These are phyloP conservation scores for Sclerodermus sp. DNA, from an alignment of 2,888 invertebrate genomes.

Conservation along the genomic window DNA sequence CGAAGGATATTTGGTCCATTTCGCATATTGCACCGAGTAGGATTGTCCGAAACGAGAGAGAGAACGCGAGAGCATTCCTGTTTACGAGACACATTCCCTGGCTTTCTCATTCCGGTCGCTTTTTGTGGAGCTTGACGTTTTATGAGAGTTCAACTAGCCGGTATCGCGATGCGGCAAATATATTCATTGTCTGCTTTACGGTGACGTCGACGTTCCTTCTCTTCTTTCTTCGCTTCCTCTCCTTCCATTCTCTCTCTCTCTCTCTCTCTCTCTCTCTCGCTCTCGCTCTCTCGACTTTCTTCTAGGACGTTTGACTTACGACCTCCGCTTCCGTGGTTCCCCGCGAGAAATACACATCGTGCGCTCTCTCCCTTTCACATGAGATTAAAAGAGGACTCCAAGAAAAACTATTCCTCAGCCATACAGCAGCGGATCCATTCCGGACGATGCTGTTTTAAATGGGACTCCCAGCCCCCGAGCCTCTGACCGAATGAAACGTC, in stretches of 20 bases:
- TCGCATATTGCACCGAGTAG: too few species aligned
- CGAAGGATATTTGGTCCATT: too few species aligned
- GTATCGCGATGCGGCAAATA: not conserved
- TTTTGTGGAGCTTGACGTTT: not conserved
- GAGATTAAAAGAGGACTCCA: too few species aligned
- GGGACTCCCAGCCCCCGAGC: too few species aligned
- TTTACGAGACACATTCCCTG: not conserved
- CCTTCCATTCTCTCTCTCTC: not conserved
- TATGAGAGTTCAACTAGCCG: not conserved
- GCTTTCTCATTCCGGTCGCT: not conserved
- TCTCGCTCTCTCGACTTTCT: not conserved
- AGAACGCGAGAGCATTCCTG: too few species aligned
- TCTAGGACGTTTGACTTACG: not conserved
- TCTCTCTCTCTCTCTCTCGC: not conserved
- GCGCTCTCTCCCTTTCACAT: not conserved
- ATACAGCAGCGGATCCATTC: too few species aligned
- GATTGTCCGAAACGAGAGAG: too few species aligned
- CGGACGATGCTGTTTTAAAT: too few species aligned
- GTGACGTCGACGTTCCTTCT: not conserved
- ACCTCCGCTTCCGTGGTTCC: not conserved
- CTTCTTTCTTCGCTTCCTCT: not conserved
- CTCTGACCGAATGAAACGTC: too few species aligned
- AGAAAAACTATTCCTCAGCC: too few species aligned
- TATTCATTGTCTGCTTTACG: not conserved
- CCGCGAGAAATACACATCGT: conserved; percentile 3